These are phyloP conservation scores for Drepana falcataria DNA, from an alignment of 2,888 invertebrate genomes.

Conservation along the genomic window DNA sequence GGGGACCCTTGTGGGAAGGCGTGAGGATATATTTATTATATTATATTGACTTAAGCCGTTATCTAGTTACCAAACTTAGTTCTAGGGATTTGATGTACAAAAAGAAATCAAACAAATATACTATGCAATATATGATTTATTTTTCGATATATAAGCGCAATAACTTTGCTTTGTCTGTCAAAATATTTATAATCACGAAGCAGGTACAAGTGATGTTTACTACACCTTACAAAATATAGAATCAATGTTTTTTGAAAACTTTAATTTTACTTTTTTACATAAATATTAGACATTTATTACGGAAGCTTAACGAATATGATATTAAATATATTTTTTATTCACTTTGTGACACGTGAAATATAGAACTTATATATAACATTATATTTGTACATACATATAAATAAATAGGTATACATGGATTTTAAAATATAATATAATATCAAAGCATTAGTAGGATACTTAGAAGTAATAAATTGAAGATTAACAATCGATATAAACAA, in stretches of 20 bases:
- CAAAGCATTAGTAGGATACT: constrained; percentile 41
- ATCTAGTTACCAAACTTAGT: not conserved
- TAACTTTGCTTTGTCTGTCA: constrained; percentile 78
- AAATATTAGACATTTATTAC: not conserved
- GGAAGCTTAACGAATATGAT: not conserved
- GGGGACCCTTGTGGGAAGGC: too few relatives aligned
- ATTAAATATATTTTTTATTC: constrained; percentile 21
- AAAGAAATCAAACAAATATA: constrained; percentile 35
- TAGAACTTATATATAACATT: not conserved
- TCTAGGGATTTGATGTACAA: not conserved
- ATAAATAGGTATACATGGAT: too few relatives aligned
- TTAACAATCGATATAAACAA: constrained; percentile 35
- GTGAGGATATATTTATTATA: too few relatives aligned
- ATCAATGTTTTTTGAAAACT: constrained; percentile 19
- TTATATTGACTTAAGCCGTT: not conserved
- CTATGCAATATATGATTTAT: constrained; percentile 73
- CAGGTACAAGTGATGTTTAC: constrained; percentile 76
- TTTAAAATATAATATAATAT: constrained; percentile 27
- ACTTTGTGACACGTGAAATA: constrained; percentile 39
- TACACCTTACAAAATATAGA: constrained; percentile 63
- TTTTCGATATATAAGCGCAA: constrained; percentile 75
- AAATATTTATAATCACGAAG: constrained; percentile 71
- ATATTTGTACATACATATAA: too few relatives aligned
- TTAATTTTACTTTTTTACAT: constrained; percentile 5
- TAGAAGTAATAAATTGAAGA: constrained; percentile 26